Evolutionary conservation across 2,888 invertebrate species (phyloP).

Genomic region (Nineta flava): DNA sequence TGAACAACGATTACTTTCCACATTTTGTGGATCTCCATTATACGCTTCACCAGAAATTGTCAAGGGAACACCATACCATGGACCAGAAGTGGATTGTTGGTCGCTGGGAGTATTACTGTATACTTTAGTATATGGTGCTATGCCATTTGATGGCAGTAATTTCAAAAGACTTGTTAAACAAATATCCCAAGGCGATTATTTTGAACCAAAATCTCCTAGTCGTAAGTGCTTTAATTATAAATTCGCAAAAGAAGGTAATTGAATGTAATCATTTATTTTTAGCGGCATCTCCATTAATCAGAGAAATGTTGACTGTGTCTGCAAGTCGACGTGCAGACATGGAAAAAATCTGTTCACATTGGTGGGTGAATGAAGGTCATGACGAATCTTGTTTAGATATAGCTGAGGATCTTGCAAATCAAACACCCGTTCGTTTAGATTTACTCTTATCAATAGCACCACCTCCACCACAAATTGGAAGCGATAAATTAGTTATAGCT

Average conservation of each 20-base stretch:
- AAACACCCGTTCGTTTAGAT: constrained; percentile 80
- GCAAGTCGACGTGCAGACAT: constrained; percentile 81
- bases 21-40: constrained; percentile 91
- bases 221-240: constrained; percentile 40
- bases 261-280: constrained; percentile 19
- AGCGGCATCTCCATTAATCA: constrained; percentile 88
- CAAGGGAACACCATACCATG: constrained; percentile 89
- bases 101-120: constrained; percentile 93
- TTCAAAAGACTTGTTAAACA: constrained; percentile 93
- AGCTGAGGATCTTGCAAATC: constrained; percentile 76
- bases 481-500: constrained; percentile 56
- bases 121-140: constrained; percentile 96
- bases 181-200: constrained; percentile 94
- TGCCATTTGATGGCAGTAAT: constrained; percentile 98
- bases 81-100: constrained; percentile 92
- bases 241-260: background rate
- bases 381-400: constrained; percentile 67
- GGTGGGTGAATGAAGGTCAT: constrained; percentile 91
- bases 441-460: constrained; percentile 71
- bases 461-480: constrained; percentile 54
- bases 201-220: constrained; percentile 87
- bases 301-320: constrained; percentile 87
- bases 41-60: constrained; percentile 98
- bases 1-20: constrained; percentile 67
- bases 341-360: constrained; percentile 85